A percentile compares a stretch with the other conserved stretches of the same genome.
These are phyloP conservation scores for Chunga burmeisteri DNA, from an alignment of 2,113 vertebrate genomes.

Conservation along the genomic window DNA sequence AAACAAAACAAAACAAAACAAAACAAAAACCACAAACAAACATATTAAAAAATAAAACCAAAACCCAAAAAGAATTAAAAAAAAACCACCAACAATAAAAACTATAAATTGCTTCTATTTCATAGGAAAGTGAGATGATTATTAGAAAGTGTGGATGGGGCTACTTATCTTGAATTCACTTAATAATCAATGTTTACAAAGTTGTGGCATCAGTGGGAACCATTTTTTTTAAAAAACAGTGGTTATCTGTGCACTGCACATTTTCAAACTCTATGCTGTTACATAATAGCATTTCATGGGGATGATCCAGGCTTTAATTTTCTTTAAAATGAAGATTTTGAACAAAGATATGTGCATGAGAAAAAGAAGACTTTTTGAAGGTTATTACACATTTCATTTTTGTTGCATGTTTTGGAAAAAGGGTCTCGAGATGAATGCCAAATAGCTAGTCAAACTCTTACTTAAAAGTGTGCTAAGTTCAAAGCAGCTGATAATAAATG, in stretches of 20 bases:
- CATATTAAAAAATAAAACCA: too few species aligned
- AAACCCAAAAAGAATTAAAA: too few species aligned
- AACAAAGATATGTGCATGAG: not conserved
- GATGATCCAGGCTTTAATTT: not conserved
- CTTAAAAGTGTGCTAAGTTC: not conserved
- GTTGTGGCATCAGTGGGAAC: not conserved
- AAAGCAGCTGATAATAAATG: constrained; percentile 19
- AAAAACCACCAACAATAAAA: not conserved
- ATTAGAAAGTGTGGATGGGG: not conserved
- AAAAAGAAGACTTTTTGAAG: not conserved
- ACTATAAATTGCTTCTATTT: not conserved
- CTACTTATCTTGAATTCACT: not conserved
- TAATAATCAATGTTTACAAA: not conserved
- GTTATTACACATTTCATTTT: not conserved
- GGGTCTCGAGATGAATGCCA: not conserved
- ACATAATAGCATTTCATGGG: not conserved
- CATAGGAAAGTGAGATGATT: not conserved
- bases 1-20: too few species aligned
- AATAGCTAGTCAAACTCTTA: not conserved
- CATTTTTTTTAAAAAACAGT: not conserved
- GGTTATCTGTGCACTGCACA: not conserved
- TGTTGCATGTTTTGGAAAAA: not conserved
- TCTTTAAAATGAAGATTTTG: not conserved
- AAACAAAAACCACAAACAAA: too few species aligned
- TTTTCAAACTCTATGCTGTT: not conserved